Percentiles rank a stretch among this genome's conserved stretches.
Evolutionary conservation across 2,113 vertebrate genomes (phyloP).

Genomic region (Hyperopisus bebe): DNA sequence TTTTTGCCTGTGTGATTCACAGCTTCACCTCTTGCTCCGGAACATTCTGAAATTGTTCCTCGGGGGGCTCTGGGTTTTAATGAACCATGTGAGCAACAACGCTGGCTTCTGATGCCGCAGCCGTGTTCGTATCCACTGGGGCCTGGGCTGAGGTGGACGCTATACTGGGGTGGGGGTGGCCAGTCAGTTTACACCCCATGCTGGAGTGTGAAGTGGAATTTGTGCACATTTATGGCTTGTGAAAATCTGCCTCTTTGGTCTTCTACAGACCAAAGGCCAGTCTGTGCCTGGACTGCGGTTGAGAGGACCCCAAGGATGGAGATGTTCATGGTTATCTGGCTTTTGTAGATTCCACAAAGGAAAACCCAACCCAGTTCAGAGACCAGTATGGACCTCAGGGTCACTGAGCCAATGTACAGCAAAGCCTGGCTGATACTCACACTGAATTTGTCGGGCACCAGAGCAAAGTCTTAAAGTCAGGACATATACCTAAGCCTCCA

Average conservation of each 20-base stretch:
- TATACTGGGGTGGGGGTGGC: background rate
- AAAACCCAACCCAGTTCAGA: background rate
- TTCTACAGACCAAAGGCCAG: background rate
- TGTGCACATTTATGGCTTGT: background rate
- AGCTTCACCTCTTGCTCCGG: background rate
- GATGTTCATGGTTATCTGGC: background rate
- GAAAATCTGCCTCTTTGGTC: background rate
- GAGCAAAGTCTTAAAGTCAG: background rate
- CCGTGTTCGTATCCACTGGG: background rate
- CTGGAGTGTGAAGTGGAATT: background rate
- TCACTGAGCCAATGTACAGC: background rate
- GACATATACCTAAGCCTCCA: background rate
- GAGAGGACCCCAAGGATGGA: background rate
- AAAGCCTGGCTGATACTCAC: background rate
- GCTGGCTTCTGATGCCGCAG: background rate
- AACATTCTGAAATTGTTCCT: background rate
- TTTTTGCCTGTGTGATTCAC: background rate
- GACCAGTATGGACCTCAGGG: background rate
- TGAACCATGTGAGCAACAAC: background rate
- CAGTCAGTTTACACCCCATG: background rate
- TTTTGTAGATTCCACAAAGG: background rate
- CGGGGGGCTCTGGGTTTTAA: background rate
- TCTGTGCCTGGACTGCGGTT: background rate
- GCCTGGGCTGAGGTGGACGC: background rate
- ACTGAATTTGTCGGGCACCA: background rate